phyloP scores from a whole-genome alignment of 2,888 invertebrate genomes.

The Hetaerina titia region DNA sequence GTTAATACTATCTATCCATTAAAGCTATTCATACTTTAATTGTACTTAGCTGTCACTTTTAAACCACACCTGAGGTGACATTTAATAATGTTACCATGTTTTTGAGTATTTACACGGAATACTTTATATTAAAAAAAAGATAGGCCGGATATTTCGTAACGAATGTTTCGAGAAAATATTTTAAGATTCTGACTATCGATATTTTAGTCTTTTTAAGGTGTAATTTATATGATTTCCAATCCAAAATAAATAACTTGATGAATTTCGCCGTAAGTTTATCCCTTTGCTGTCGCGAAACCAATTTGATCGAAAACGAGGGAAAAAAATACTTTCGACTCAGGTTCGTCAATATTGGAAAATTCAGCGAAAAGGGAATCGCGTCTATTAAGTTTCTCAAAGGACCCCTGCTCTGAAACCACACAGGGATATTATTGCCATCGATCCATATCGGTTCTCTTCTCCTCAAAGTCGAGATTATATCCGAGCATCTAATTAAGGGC shows the following conservation, averaged over 20 bases:
- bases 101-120: no score
- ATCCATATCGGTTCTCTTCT: background rate
- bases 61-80: no score
- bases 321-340: background rate
- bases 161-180: no score
- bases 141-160: no score
- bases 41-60: no score
- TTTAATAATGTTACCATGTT: no score
- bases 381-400: background rate
- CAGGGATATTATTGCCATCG: background rate
- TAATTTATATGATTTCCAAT: background rate
- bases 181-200: no score
- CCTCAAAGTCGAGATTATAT: background rate
- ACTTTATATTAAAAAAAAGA: no score
- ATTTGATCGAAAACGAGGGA: background rate
- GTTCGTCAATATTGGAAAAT: background rate
- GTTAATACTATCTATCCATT: no score
- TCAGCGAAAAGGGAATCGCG: background rate
- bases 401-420: background rate
- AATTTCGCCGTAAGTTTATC: background rate
- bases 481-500: background rate
- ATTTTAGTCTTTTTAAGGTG: background rate
- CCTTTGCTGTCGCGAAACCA: background rate
- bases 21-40: no score
- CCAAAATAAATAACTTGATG: background rate